Evolutionary conservation across 2,888 invertebrate genomes (phyloP), one percentile per base, ranked within the genome.

Genomic region (Drosophila conformis): DNA sequence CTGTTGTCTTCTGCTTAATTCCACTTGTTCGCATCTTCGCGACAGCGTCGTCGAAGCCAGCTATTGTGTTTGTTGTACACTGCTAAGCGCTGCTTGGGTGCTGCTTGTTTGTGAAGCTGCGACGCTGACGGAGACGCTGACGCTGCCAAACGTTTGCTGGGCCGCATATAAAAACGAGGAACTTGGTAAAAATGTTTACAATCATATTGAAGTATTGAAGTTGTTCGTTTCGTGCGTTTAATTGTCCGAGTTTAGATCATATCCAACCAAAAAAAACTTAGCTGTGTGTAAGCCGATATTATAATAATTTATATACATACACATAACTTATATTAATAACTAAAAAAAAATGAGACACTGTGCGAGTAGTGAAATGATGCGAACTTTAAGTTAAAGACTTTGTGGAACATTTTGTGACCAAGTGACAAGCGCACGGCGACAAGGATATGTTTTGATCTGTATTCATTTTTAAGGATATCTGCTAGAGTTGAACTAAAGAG

Each of bases 171-270:
- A 87, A 87, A 87, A 82, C 82, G 80, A 60, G 75, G 82, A 86
- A 78, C 89, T 81, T 83, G 71, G 75, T 77, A 75, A 89, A 82
- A 88, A 83, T 90, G 82, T 83, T 86, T 86, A 88, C 89, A 87
- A 87, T 85, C 86, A 89, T 87, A 87, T 85, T 76, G 79, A 85
- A 89, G 87, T 83, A 74, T 71, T 65, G 65, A 67, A 75, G 74
- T 42, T 70, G 79, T 77, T 63, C 88, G 88, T 82, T 63, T 78
- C 86, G 89, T 70, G 84, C 79, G 87, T 78, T 75, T 74, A 71
- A 66, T 62, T 69, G 68, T 62, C 59, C 71, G 67, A 75, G 67
- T 67, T 46, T 49, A 54, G 54, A 54, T 21, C 29, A 27, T 53
- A 65, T 13, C 53, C 27, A 56, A n/a, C 25, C 15, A 7, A 25